Conservation (phyloP, 2,888 invertebrate species). For the Drosophila testacea region DNA sequence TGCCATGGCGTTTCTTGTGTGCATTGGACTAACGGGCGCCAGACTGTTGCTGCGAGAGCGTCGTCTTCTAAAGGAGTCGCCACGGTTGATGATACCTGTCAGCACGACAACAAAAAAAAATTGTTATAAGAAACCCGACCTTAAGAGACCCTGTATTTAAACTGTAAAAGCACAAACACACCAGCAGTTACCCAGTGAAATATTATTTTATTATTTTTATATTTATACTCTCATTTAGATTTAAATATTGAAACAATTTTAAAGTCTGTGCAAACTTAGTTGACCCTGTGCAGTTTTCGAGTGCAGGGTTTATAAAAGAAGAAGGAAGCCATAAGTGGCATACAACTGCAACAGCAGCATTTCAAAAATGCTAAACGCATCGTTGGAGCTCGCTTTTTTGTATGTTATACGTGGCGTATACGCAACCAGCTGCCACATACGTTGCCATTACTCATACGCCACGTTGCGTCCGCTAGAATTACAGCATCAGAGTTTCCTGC, state of each 20-base stretch:
- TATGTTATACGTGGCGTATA: conserved; percentile 23
- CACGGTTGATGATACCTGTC: conserved; percentile 95
- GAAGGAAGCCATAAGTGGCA: background rate
- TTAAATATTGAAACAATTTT: no score
- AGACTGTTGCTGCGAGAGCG: conserved; percentile 93
- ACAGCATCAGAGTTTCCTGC: conserved; percentile 50
- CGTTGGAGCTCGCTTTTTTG: conserved; percentile 1
- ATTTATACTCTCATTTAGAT: no score
- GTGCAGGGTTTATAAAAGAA: no score
- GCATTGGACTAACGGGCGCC: conserved; percentile 87
- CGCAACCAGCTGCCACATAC: conserved; percentile 11
- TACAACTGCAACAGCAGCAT: conserved; percentile 12
- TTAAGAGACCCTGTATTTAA: no score
- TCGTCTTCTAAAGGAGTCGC: conserved; percentile 95
- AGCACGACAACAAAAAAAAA: no score
- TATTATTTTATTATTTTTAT: no score
- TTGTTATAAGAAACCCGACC: no score
- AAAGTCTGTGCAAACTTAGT: no score
- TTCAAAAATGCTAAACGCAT: conserved; percentile 39
- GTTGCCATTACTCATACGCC: conserved; percentile 59
- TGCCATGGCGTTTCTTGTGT: conserved; percentile 82
- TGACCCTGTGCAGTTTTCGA: no score
- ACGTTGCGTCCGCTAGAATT: conserved; percentile 50
- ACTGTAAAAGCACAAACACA: no score
- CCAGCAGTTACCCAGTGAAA: no score